A percentile compares a stretch with the other conserved stretches of the same genome.
Evolutionary conservation across 2,888 invertebrate species (phyloP).

Genomic region (Leptinotarsa peninsularis): DNA sequence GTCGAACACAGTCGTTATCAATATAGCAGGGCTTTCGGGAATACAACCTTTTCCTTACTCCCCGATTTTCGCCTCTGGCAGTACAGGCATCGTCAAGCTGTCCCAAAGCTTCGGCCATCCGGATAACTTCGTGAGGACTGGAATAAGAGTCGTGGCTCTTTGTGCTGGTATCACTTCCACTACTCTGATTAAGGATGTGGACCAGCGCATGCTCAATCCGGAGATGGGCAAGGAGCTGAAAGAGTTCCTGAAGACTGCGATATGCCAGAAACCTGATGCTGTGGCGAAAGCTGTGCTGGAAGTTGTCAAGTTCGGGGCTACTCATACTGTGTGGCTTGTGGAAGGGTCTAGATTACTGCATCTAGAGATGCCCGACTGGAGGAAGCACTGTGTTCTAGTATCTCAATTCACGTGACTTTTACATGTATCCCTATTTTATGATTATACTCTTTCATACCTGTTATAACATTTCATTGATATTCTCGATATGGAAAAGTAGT

Average conservation of each 20-base stretch:
- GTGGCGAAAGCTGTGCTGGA: constrained; percentile 59
- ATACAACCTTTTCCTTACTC: constrained; percentile 64
- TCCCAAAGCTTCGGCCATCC: constrained; percentile 60
- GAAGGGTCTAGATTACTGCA: constrained; percentile 58
- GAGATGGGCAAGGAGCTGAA: constrained; percentile 50
- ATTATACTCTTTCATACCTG: background rate
- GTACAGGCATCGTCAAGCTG: constrained; percentile 62
- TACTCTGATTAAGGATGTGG: constrained; percentile 55
- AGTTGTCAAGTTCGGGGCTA: constrained; percentile 56
- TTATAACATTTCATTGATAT: background rate
- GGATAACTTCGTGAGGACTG: constrained; percentile 57
- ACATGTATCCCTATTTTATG: constrained; percentile 6
- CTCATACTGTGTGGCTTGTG: constrained; percentile 62
- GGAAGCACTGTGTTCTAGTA: constrained; percentile 36
- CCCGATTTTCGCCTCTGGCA: constrained; percentile 66
- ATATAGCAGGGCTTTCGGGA: constrained; percentile 68
- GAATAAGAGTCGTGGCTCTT: constrained; percentile 62
- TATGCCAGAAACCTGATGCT: constrained; percentile 57
- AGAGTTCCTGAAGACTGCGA: constrained; percentile 45
- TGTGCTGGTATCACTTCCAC: constrained; percentile 65
- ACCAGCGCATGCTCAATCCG: constrained; percentile 52
- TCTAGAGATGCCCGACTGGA: constrained; percentile 53
- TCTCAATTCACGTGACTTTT: constrained; percentile 42
- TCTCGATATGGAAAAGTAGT: no score
- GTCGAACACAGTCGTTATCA: constrained; percentile 69